phyloP scores from a whole-genome alignment of 2,888 invertebrate species.

The Tetanocera ferruginea region DNA sequence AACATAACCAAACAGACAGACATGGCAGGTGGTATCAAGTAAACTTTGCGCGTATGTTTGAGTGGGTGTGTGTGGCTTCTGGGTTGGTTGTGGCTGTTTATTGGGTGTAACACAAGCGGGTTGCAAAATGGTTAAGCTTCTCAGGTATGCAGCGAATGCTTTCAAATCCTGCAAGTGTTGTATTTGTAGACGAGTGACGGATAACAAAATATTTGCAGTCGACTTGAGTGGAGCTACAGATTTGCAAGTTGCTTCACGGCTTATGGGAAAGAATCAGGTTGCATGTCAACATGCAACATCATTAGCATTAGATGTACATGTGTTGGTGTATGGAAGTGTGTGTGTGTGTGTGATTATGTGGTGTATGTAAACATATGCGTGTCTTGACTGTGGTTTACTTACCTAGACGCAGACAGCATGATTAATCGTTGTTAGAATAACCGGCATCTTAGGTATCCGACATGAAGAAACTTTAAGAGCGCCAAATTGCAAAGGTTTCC shows the following conservation, averaged over 20 bases:
- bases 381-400: conserved; percentile 16
- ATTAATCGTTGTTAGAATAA: conserved; percentile 23
- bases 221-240: conserved; percentile 12
- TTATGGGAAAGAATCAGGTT: conserved; percentile 13
- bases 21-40: conserved; percentile 5
- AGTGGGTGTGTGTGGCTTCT: background rate
- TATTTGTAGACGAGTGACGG: conserved; percentile 29
- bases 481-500: background rate
- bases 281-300: conserved; percentile 39
- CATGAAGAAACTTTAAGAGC: background rate
- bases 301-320: conserved; percentile 25
- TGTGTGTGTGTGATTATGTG: conserved; percentile 7
- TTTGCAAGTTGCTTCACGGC: background rate
- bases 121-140: background rate
- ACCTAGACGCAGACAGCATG: conserved; percentile 20
- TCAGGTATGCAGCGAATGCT: background rate
- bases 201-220: conserved; percentile 37
- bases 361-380: background rate
- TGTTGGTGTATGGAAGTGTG: background rate
- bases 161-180: background rate
- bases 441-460: background rate
- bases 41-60: background rate
- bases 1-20: background rate
- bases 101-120: too few relatives aligned
- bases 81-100: too few relatives aligned